Percentiles rank a stretch among this genome's conserved stretches.
These are phyloP conservation scores for Danio aesculapii DNA, from an alignment of 2,797 vertebrate species.

Conservation along the genomic window DNA sequence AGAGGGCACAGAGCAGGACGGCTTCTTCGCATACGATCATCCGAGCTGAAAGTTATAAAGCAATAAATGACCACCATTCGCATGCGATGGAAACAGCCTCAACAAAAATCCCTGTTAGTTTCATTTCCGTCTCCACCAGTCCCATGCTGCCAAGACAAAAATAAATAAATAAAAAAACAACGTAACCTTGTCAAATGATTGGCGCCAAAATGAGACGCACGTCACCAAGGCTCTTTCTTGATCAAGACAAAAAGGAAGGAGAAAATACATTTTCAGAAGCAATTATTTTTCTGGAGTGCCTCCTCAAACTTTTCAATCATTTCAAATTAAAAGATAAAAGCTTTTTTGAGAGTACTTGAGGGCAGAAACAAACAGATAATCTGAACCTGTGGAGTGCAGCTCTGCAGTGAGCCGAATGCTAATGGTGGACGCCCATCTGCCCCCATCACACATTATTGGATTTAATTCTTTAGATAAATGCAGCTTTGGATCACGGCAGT, in stretches of 20 bases:
- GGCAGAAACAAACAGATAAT: slow-evolving; percentile 72
- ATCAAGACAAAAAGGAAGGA: slow-evolving; percentile 56
- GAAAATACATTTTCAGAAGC: slow-evolving; percentile 57
- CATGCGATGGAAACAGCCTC: slow-evolving; percentile 12
- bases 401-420: slow-evolving; percentile 72
- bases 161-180: slow-evolving; percentile 22
- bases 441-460: slow-evolving; percentile 75
- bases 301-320: slow-evolving; percentile 68
- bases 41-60: slow-evolving; percentile 29
- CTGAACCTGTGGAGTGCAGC: slow-evolving; percentile 65
- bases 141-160: slow-evolving; percentile 37
- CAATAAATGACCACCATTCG: slow-evolving; percentile 48
- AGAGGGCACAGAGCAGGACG: slow-evolving; percentile 6
- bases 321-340: slow-evolving; percentile 69
- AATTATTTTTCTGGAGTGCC: slow-evolving; percentile 52
- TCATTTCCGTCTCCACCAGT: slow-evolving; percentile 12
- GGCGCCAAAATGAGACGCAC: slow-evolving; percentile 38
- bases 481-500: slow-evolving; percentile 65
- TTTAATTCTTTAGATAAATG: slow-evolving; percentile 75
- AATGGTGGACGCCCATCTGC: slow-evolving; percentile 76
- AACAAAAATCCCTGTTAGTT: slow-evolving; percentile 39
- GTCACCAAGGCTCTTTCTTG: slow-evolving; percentile 45
- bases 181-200: slow-evolving; percentile 59
- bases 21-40: background rate
- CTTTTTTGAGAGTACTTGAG: slow-evolving; percentile 65